A percentile compares a stretch with the other conserved stretches of the same genome.
phyloP scores from a whole-genome alignment of 2,113 vertebrate species.

The Naja naja region DNA sequence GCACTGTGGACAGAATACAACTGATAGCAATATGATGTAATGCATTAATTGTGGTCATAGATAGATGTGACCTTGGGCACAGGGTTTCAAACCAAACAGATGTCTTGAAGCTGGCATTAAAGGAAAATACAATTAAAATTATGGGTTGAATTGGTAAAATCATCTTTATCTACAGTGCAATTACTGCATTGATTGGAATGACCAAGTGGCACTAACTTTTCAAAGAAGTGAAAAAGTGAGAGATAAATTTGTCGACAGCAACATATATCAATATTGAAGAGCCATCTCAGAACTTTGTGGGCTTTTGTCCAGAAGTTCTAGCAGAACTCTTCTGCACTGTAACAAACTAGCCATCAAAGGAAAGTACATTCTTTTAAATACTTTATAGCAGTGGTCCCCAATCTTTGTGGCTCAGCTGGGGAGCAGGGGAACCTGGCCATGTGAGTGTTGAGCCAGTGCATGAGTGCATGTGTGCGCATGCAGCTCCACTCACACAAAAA shows the following conservation, averaged over 20 bases:
- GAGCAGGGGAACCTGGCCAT: too few species aligned
- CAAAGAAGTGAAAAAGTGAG: neutral
- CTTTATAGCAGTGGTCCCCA: neutral
- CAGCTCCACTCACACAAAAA: too few species aligned
- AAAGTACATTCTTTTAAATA: neutral
- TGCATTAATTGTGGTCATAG: neutral
- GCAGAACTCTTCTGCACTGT: neutral
- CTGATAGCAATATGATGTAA: neutral
- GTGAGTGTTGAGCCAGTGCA: too few species aligned
- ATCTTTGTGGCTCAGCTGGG: neutral
- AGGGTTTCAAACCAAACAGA: neutral
- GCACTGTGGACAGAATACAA: neutral
- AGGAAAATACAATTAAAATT: neutral
- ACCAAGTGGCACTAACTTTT: neutral
- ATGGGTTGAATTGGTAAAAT: neutral
- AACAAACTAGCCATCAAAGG: too few species aligned
- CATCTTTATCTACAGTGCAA: neutral
- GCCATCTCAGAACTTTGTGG: neutral
- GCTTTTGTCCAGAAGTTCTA: neutral
- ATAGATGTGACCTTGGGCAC: neutral
- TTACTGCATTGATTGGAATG: neutral
- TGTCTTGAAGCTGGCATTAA: neutral
- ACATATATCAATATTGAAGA: neutral
- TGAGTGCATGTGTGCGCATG: too few species aligned
- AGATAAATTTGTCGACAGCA: neutral